Base-by-base conservation (phyloP, 37 sponge, comb jelly and placozoan genomes). In the Ephydatia muelleri region DNA sequence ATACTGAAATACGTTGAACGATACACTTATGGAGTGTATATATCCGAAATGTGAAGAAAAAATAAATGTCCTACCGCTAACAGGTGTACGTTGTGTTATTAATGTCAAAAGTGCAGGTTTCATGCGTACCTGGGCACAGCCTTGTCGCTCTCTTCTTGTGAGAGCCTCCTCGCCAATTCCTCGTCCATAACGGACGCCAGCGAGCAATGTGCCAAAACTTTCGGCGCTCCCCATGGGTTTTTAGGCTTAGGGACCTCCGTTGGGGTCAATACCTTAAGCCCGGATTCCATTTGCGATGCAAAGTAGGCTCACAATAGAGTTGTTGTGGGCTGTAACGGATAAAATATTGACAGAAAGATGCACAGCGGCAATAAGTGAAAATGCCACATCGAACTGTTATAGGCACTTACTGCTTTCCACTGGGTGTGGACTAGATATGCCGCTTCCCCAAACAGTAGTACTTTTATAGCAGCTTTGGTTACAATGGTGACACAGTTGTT, bases 131-230 rank as follows among this genome's bases (percentile, higher is more conserved):
- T 43, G 0, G 35, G 27, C 65, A n/a, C 49, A 26, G 65, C 23
- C 25, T 47, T 34, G 2, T 26, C 43, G 34, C 85, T 82, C 67
- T 95, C 94, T 25, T 87, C 85, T 2, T 11, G 32, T 35, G 93
- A 88, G 23, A 95, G 68, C 33, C 75, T 48, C 36, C 74, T 92
- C 16, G 95, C 93, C 65, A 95, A 83, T 35, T 95, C 91, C 80
- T 95, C 95, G 70, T 95, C 95, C 90, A 95, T 95, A 49, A 95
- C 88, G 0, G 85, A 34, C 3, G 87, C 77, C 25, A 95, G 79
- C 8, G 95, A 95, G 43, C 94, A 93, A 28, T 81, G 78, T 14
- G 84, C 27, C 5, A 69, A 32, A n/a, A 36, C 68, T 3, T 49
- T 38, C 11, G 88, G 86, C 6, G 67, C 39, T 22, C 89, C 85